Conservation (phyloP, 1,140 invertebrate genomes). For the Tachypleus tridentatus region DNA sequence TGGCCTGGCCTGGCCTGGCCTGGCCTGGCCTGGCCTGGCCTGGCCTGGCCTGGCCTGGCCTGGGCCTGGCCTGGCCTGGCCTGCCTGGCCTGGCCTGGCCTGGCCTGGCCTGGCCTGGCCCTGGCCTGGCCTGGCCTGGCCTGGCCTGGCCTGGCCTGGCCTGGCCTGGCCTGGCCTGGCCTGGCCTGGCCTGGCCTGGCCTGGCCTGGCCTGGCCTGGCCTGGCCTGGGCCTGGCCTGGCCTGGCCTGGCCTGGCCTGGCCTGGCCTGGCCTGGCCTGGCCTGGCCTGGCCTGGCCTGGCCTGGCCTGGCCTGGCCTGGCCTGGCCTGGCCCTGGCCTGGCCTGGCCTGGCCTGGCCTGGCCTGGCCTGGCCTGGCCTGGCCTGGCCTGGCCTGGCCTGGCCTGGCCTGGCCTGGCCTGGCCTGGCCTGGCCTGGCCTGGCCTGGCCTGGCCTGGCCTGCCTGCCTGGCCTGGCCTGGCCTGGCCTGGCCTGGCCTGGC, state of each 20-base stretch:
- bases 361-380: slow-evolving; percentile 23
- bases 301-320: slow-evolving; percentile 24
- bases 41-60: slow-evolving; percentile 24
- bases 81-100: too few relatives aligned
- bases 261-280: slow-evolving; percentile 24
- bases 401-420: slow-evolving; percentile 17
- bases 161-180: slow-evolving; percentile 24
- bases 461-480: too few relatives aligned
- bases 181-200: slow-evolving; percentile 21
- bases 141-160: slow-evolving; percentile 23
- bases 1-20: slow-evolving; percentile 18
- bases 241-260: slow-evolving; percentile 26
- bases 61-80: slow-evolving; percentile 26
- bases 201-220: slow-evolving; percentile 17
- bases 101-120: slow-evolving; percentile 26
- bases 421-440: slow-evolving; percentile 20
- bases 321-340: too few relatives aligned
- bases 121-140: slow-evolving; percentile 22
- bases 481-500: slow-evolving; percentile 24
- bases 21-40: slow-evolving; percentile 23
- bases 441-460: slow-evolving; percentile 25
- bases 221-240: slow-evolving; percentile 20
- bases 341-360: slow-evolving; percentile 25
- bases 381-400: slow-evolving; percentile 20
- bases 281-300: slow-evolving; percentile 26